Base-by-base conservation (phyloP, 2,113 vertebrate genomes). In the Hypomesus transpacificus region DNA sequence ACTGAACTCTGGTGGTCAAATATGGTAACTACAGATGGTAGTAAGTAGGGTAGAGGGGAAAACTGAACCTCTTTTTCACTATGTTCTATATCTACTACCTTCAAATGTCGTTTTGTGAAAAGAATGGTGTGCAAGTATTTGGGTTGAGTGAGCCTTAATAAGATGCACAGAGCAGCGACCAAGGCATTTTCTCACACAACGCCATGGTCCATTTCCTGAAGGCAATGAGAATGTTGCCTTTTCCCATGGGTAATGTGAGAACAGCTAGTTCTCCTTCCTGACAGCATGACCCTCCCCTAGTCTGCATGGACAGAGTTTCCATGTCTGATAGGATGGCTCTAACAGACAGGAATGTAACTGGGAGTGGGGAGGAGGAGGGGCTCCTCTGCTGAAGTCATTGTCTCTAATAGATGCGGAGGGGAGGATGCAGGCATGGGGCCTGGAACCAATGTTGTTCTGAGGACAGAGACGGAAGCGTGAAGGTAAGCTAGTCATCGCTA, bases 1-100 rank as follows among this genome's bases (percentile, higher is more conserved):
- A 74, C 61, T 77, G 80, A 66, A 82, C 79, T 71, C 75, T 3
- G 73, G 81, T 86, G 87, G 79, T 46, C 20, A 69, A 5, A 14
- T 14, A 0, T 39, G 21, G 58, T 24, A 80, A 84, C 63, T 78
- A 39, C 80, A 74, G 18, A 2, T 71, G 16, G 1, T 76, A 72
- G 17, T 34, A 17, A 59, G 20, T 28, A 9, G 61, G 28, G 1
- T 9, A 7, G 7, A 3, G n/a, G 21, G 16, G 17, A 4, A 28
- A 18, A 11, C 24, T 63, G 16, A 31, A 2, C 1, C n/a, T 28
- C 22, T 22, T 59, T 59, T 22, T 61, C 26, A 62, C 24, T 31
- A 14, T 3, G 17, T 59, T 60, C 61, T 34, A 0, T 21, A 58
- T 52, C 60, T 39, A 18, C 34, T 64, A 24, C 59, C 51, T 58